Evolutionary conservation across 2,113 vertebrate species (phyloP).

Genomic region (Ctenomys sociabilis): DNA sequence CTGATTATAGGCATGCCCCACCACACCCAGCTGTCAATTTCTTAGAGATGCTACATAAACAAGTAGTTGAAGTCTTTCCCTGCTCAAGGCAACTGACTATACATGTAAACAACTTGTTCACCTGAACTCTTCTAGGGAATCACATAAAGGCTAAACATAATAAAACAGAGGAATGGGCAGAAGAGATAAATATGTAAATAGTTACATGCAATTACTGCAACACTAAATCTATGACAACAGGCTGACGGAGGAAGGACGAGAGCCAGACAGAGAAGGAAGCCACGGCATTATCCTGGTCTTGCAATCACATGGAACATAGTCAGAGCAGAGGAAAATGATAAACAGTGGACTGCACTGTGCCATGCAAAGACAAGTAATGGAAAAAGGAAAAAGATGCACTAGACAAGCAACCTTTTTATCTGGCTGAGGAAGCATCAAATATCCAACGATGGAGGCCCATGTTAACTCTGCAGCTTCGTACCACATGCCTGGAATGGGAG

Average conservation of each 20-base stretch:
- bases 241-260: neutral
- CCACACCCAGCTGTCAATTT: neutral
- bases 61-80: neutral
- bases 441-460: constrained; percentile 94
- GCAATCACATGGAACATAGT: neutral
- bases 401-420: constrained; percentile 93
- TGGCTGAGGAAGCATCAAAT: constrained; percentile 91
- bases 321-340: neutral
- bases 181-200: neutral
- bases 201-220: neutral
- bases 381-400: neutral
- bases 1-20: neutral
- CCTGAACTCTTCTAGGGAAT: neutral
- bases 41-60: neutral
- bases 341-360: neutral
- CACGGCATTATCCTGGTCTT: neutral
- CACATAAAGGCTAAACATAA: neutral
- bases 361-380: neutral
- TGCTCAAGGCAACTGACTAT: neutral
- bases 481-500: constrained; percentile 92
- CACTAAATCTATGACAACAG: neutral
- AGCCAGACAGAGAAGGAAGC: neutral
- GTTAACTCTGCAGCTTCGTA: constrained; percentile 93
- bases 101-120: neutral
- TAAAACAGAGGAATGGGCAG: neutral